phyloP scores from a whole-genome alignment of 2,797 vertebrate genomes.

The Acrossocheilus fasciatus region DNA sequence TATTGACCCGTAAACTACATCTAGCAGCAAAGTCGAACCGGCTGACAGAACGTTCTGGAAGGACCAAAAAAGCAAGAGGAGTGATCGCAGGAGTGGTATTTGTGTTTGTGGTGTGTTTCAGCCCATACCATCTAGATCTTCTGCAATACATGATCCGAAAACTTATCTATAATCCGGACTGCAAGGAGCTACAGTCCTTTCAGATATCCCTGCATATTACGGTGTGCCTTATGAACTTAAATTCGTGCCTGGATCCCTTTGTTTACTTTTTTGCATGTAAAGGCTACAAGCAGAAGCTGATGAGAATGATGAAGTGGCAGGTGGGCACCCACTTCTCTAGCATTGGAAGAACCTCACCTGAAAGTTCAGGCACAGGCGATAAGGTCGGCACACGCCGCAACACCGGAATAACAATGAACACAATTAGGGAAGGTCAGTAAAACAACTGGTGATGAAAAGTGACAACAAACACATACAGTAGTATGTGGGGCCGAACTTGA shows the following conservation, averaged over 20 bases:
- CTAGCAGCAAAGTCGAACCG: constrained; percentile 66
- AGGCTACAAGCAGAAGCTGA: constrained; percentile 84
- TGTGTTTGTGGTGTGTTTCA: constrained; percentile 71
- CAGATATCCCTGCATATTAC: constrained; percentile 76
- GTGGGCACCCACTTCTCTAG: constrained; percentile 80
- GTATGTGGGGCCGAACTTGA: not conserved
- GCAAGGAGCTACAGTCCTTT: constrained; percentile 69
- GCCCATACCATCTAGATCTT: constrained; percentile 75
- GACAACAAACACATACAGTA: not conserved
- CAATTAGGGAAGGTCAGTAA: not conserved
- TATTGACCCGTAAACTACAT: constrained; percentile 47
- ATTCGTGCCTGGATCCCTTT: constrained; percentile 75
- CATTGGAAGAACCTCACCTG: constrained; percentile 73
- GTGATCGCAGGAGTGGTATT: constrained; percentile 67
- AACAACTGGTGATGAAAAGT: not conserved
- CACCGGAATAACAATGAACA: constrained; percentile 20
- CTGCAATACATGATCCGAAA: constrained; percentile 75
- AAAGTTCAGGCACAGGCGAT: constrained; percentile 74
- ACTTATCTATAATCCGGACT: constrained; percentile 61
- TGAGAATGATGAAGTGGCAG: constrained; percentile 81
- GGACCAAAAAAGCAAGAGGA: constrained; percentile 66
- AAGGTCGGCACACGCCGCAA: constrained; percentile 58
- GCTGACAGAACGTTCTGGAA: constrained; percentile 55
- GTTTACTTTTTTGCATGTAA: constrained; percentile 85
- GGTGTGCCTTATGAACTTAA: constrained; percentile 76